Conservation (phyloP, 2,113 vertebrate species). For the Zosterops borbonicus region DNA sequence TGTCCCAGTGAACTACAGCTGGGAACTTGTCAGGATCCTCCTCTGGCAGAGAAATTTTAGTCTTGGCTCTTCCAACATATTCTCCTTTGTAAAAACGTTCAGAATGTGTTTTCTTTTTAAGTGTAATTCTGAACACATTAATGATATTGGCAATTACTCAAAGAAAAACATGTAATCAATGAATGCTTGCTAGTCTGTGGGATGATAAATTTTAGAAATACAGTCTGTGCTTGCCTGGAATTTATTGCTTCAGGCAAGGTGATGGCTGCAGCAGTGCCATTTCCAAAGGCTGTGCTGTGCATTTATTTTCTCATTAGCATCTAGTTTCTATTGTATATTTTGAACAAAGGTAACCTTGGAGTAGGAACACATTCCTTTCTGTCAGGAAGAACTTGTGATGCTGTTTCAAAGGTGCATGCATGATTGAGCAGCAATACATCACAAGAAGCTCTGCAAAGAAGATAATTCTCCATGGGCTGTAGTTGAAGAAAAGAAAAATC, state of each 20-base stretch:
- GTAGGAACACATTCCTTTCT: conserved; percentile 58
- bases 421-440: conserved; percentile 70
- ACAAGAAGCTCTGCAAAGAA: conserved; percentile 48
- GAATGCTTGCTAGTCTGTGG: conserved; percentile 42
- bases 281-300: conserved; percentile 42
- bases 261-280: conserved; percentile 46
- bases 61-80: not conserved
- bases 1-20: not conserved
- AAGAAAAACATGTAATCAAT: conserved; percentile 59
- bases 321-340: conserved; percentile 68
- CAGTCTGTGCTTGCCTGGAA: conserved; percentile 36
- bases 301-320: conserved; percentile 75
- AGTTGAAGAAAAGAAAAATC: conserved; percentile 46
- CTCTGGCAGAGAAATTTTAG: not conserved
- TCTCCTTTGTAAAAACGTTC: not conserved
- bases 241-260: conserved; percentile 61
- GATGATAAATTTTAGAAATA: conserved; percentile 39
- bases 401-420: conserved; percentile 66
- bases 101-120: conserved; percentile 15
- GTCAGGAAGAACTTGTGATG: conserved; percentile 68
- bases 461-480: conserved; percentile 54
- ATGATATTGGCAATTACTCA: conserved; percentile 64
- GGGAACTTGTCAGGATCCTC: not conserved
- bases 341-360: conserved; percentile 72
- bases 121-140: conserved; percentile 14